Evolutionary conservation across 2,888 invertebrate genomes (phyloP).

Genomic region (Drosophila subsilvestris): DNA sequence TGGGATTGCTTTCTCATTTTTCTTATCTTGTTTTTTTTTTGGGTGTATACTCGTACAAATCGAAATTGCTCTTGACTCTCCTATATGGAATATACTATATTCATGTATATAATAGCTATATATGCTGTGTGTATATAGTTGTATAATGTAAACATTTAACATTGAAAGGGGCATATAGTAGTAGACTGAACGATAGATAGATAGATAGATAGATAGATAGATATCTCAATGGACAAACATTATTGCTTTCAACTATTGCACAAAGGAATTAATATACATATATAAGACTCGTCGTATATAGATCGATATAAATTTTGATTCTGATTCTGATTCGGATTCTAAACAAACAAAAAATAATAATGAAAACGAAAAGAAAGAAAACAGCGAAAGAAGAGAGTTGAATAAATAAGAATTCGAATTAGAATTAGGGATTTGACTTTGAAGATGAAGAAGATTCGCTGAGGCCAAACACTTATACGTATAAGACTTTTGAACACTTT

Average conservation of each 20-base stretch:
- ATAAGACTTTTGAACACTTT: conserved; percentile 74
- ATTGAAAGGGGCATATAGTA: neutral
- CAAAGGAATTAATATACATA: conserved; percentile 36
- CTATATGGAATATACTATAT: neutral
- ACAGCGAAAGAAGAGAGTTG: conserved; percentile 20
- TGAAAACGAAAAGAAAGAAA: conserved; percentile 16
- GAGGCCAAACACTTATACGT: conserved; percentile 40
- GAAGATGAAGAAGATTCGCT: conserved; percentile 48
- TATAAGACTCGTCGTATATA: conserved; percentile 3
- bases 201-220: conserved; percentile 8
- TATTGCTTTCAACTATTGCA: conserved; percentile 64
- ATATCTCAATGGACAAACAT: conserved; percentile 7
- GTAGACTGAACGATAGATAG: conserved; percentile 1
- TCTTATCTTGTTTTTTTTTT: neutral
- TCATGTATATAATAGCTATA: neutral
- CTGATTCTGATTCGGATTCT: neutral
- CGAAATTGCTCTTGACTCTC: neutral
- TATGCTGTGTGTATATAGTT: conserved; percentile 1
- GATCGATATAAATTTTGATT: conserved; percentile 19
- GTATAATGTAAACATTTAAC: neutral
- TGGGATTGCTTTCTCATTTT: neutral
- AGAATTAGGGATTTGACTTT: conserved; percentile 8
- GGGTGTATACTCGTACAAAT: conserved; percentile 1
- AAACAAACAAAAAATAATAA: neutral
- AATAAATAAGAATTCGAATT: conserved; percentile 21